Base-by-base conservation (phyloP, 2,797 vertebrate species). In the Echiichthys vipera region DNA sequence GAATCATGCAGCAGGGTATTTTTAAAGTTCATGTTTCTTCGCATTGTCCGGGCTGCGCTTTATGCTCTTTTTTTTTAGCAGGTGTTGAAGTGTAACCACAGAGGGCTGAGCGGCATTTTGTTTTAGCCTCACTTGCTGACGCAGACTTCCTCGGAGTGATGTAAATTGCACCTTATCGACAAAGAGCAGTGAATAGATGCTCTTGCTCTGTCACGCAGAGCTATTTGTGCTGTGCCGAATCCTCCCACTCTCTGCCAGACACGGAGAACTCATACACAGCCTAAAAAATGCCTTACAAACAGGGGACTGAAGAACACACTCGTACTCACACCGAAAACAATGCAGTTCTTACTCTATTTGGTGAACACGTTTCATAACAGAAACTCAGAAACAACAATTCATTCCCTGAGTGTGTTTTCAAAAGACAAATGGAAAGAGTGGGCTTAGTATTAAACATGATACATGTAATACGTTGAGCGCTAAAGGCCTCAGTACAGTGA, bases 401-500 rank as follows among this genome's bases (percentile, higher is more conserved):
- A 65, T 66, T 88, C 77, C 86, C 85, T 45, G 74, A 83, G 76
- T 39, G 32, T 66, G 65, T 80, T 73, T 84, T 85, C 88, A 77
- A 79, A 84, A 55, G 83, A 91, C 78, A 80, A 78, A 80, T 73
- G 76, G 61, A 81, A 78, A 78, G 72, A 87, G 77, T 51, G 67
- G 67, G 72, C 73, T 65, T 9, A 13, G 64, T 73, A 71, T 78
- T 63, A 78, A 78, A 82, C 63, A 61, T 73, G 77, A 75, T 43
- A 67, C 71, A 81, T 70, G 85, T 64, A 30, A 59, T 68, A 45
- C 78, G 50, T 43, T 62, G 51, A 42, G 57, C 81, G 18, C 34
- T 65, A 71, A 85, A 77, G 84, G 87, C 84, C 80, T 84, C 77
- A 78, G 84, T 84, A 51, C 83, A 81, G 75, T 51, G 89, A 89